Conservation (phyloP, 2,113 vertebrate genomes). For the Dendrocopos noguchii region DNA sequence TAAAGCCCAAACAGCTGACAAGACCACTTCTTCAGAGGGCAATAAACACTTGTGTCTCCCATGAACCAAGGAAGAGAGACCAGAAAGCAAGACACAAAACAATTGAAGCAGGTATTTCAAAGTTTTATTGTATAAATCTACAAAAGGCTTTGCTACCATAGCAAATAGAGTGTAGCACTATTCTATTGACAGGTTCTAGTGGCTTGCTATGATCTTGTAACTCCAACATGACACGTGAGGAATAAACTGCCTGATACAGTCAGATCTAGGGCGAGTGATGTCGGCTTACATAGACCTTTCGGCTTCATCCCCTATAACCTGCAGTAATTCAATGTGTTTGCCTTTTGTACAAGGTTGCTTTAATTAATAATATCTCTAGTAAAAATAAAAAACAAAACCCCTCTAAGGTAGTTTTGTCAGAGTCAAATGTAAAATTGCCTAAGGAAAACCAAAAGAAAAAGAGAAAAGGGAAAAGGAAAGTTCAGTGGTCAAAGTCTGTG, state of each 20-base stretch:
- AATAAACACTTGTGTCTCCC: not conserved
- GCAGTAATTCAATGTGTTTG: not conserved
- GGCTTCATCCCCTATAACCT: constrained; percentile 38
- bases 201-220: constrained; percentile 51
- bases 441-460: not conserved
- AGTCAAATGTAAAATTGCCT: constrained; percentile 46
- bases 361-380: constrained; percentile 36
- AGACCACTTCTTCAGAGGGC: not conserved
- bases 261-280: constrained; percentile 10
- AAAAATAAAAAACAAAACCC: constrained; percentile 41
- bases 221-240: constrained; percentile 51
- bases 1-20: not conserved
- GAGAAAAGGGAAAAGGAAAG: not conserved
- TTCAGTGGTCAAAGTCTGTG: not conserved
- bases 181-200: constrained; percentile 29
- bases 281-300: constrained; percentile 52
- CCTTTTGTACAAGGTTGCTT: constrained; percentile 20
- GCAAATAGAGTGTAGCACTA: constrained; percentile 30
- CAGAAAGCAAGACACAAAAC: not conserved
- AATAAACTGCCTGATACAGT: constrained; percentile 41
- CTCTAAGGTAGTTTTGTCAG: constrained; percentile 18
- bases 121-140: constrained; percentile 75
- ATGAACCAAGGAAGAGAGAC: not conserved
- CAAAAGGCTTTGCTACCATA: constrained; percentile 67
- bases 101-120: constrained; percentile 35